These are phyloP conservation scores for Poecilia picta DNA, from an alignment of 2,797 vertebrate genomes.

Conservation along the genomic window DNA sequence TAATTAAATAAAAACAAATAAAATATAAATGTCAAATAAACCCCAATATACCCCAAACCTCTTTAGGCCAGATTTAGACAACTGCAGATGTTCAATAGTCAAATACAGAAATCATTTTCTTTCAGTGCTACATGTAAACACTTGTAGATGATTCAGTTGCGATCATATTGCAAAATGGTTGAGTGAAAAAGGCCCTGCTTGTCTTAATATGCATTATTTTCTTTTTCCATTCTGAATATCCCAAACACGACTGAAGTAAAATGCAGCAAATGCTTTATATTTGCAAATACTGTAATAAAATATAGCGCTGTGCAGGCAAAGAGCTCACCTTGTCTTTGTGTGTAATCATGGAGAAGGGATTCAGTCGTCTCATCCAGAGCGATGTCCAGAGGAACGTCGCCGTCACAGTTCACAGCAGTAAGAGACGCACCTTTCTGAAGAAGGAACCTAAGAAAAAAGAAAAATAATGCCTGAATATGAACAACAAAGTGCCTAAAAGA, in stretches of 20 bases:
- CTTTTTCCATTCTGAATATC: not conserved
- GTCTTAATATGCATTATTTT: not conserved
- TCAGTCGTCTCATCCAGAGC: slow-evolving; percentile 89
- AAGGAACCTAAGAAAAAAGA: slow-evolving; percentile 82
- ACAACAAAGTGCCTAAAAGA: not conserved
- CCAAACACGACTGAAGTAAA: not conserved
- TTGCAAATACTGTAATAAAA: not conserved
- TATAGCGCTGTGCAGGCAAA: not conserved
- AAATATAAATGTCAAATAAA: not conserved
- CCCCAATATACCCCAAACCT: not conserved
- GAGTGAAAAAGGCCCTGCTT: not conserved
- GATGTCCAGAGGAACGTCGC: slow-evolving; percentile 91
- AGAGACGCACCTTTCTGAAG: slow-evolving; percentile 85
- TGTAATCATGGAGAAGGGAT: slow-evolving; percentile 83
- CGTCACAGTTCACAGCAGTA: slow-evolving; percentile 90
- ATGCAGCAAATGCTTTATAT: not conserved
- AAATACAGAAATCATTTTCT: not conserved
- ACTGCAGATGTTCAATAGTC: not conserved
- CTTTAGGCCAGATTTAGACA: not conserved
- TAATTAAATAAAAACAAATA: not conserved
- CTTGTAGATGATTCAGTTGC: not conserved
- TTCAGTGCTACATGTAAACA: not conserved
- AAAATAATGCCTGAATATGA: slow-evolving; percentile 11
- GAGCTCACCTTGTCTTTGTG: slow-evolving; percentile 80
- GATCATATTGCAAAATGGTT: not conserved